phyloP scores from a whole-genome alignment of 2,797 vertebrate genomes.

The Sebastolobus alascanus region DNA sequence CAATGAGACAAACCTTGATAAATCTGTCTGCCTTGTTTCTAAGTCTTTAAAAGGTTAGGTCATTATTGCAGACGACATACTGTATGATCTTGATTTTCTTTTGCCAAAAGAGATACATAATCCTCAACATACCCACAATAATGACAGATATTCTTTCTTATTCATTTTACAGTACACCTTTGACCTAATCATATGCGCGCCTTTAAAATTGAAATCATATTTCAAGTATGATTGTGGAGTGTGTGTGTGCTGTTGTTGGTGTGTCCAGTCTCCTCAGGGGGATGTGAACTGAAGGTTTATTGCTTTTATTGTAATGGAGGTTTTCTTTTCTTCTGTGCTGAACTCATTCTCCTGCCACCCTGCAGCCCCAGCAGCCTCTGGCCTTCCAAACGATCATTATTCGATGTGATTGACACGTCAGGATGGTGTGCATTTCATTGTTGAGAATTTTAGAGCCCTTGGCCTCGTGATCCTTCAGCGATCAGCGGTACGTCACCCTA shows the following conservation, averaged over 20 bases:
- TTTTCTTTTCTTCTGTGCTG: conserved; percentile 12
- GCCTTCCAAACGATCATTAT: conserved; percentile 60
- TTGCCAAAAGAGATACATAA: conserved; percentile 9
- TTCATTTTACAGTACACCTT: not conserved
- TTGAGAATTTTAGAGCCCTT: conserved; percentile 77
- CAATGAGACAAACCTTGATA: conserved; percentile 61
- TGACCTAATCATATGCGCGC: conserved; percentile 3
- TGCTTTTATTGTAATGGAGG: conserved; percentile 6
- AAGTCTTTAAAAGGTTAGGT: conserved; percentile 30
- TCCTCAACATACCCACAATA: not conserved
- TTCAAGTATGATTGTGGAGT: not conserved
- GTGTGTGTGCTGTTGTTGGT: conserved; percentile 3
- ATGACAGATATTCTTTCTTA: not conserved
- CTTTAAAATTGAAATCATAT: conserved; percentile 23
- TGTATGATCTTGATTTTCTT: conserved; percentile 6
- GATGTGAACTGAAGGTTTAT: conserved; percentile 10
- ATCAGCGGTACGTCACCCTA: conserved; percentile 81
- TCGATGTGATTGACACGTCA: conserved; percentile 77
- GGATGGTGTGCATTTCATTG: conserved; percentile 85
- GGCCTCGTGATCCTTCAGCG: conserved; percentile 80
- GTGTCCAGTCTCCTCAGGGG: conserved; percentile 1
- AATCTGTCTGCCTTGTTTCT: conserved; percentile 55
- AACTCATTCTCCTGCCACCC: conserved; percentile 22
- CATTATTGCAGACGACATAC: conserved; percentile 28
- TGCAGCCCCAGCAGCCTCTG: conserved; percentile 38